Evolutionary conservation across 2,888 invertebrate species (phyloP).

Genomic region (Strigamia crassipes): DNA sequence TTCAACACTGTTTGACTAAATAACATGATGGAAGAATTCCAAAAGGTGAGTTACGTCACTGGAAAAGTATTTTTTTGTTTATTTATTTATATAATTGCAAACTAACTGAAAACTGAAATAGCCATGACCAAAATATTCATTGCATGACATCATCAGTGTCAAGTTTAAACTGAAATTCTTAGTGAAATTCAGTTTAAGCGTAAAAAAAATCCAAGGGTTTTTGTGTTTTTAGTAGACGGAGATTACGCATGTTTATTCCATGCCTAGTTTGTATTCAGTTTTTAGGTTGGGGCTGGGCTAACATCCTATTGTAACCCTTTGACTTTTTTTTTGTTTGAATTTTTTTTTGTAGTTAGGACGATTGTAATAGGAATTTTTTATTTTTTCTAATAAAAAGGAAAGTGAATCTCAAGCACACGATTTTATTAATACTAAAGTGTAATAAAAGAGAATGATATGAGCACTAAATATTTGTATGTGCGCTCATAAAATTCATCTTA

Average conservation of each 20-base stretch:
- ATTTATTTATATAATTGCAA: background rate
- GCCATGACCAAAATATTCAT: slow-evolving; percentile 17
- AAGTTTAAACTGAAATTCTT: slow-evolving; percentile 20
- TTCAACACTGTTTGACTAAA: background rate
- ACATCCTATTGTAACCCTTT: slow-evolving; percentile 33
- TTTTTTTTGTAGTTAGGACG: background rate
- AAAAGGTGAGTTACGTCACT: background rate
- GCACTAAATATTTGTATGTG: too few species aligned
- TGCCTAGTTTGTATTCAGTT: background rate
- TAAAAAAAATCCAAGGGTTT: too few species aligned
- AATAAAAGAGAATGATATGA: too few species aligned
- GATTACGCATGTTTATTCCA: background rate
- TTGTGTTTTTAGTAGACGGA: too few species aligned
- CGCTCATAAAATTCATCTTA: background rate
- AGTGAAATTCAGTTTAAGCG: background rate
- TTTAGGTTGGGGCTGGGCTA: slow-evolving; percentile 1
- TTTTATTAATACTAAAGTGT: background rate
- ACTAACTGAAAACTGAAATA: background rate
- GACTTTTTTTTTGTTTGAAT: background rate
- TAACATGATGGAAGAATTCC: slow-evolving; percentile 6
- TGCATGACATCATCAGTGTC: slow-evolving; percentile 29
- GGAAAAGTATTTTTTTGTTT: background rate
- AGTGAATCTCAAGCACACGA: background rate
- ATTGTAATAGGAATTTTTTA: background rate
- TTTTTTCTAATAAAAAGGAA: background rate